phyloP scores from a whole-genome alignment of 1,140 invertebrate genomes.

The Scaptomyza graminum region DNA sequence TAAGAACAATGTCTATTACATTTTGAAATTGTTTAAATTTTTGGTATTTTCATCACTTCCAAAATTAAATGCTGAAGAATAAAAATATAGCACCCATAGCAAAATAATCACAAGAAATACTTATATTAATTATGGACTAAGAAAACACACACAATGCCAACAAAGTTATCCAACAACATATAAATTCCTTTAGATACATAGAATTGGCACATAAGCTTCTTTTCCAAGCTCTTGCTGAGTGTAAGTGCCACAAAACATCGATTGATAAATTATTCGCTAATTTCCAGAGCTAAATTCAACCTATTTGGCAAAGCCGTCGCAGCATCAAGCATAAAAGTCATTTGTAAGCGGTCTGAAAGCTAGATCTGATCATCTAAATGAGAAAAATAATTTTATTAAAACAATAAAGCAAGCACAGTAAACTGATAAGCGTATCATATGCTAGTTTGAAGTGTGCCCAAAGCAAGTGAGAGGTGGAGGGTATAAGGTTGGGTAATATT shows the following conservation, averaged over 20 bases:
- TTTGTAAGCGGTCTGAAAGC: not conserved
- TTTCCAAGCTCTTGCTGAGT: not conserved
- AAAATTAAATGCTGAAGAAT: too few species aligned
- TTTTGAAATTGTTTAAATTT: too few species aligned
- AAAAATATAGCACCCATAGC: too few species aligned
- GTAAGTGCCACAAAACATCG: constrained; percentile 14
- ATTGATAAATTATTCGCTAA: constrained; percentile 23
- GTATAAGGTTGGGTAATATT: constrained; percentile 13
- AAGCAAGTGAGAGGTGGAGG: not conserved
- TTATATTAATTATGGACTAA: too few species aligned
- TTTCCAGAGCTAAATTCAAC: constrained; percentile 31
- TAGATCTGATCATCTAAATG: not conserved
- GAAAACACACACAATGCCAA: too few species aligned
- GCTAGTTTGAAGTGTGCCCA: constrained; percentile 6
- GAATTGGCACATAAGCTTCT: too few species aligned
- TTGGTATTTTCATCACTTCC: too few species aligned
- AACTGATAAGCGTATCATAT: constrained; percentile 43
- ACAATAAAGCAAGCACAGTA: constrained; percentile 47
- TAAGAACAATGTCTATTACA: too few species aligned
- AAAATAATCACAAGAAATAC: too few species aligned
- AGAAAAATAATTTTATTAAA: constrained; percentile 47
- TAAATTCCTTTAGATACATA: too few species aligned
- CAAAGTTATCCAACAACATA: too few species aligned
- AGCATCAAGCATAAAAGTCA: constrained; percentile 31
- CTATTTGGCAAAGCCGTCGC: constrained; percentile 1